Evolutionary conservation across 1,140 invertebrate genomes (phyloP), one percentile per base, ranked within the genome.

Genomic region (Pogonognathellus flavescens): DNA sequence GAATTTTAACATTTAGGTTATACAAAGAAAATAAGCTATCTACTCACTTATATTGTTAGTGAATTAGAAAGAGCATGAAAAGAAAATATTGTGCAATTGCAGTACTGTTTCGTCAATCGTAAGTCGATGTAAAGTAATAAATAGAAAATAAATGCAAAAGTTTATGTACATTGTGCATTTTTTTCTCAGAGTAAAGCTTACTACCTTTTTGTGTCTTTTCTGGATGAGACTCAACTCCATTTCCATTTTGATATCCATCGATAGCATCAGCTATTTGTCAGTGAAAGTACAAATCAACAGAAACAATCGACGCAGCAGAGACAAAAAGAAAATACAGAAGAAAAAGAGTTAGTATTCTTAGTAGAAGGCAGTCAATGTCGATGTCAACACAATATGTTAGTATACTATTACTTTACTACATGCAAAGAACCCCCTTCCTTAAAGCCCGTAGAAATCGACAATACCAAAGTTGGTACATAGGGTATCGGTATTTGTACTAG

Each of bases 121-220:
- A 14, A 57, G n/a, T n/a, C n/a, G n/a, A n/a, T n/a, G n/a, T n/a
- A n/a, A n/a, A n/a, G n/a, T n/a, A n/a, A n/a, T n/a, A n/a, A n/a
- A n/a, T n/a, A n/a, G n/a, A n/a, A n/a, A n/a, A n/a, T n/a, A n/a
- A n/a, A n/a, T n/a, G n/a, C n/a, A n/a, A n/a, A n/a, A n/a, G n/a
- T n/a, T n/a, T n/a, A n/a, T n/a, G n/a, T n/a, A n/a, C n/a, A n/a
- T n/a, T n/a, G n/a, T n/a, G n/a, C n/a, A n/a, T n/a, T n/a, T n/a
- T n/a, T n/a, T n/a, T n/a, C n/a, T n/a, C n/a, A 9, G n/a, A 14
- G 53, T n/a, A 57, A 14, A 14, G n/a, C 11, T 13, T 9, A 25
- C 70, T 76, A 81, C 50, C 55, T 81, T 14, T 18, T 55, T 81
- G 31, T 6, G 6, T 31, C 49, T 76, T 76, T 7, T 76, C 70